Percentiles rank a stretch among this genome's conserved stretches.
phyloP scores from a whole-genome alignment of 1,140 invertebrate genomes.

The Tetragnatha versicolor region DNA sequence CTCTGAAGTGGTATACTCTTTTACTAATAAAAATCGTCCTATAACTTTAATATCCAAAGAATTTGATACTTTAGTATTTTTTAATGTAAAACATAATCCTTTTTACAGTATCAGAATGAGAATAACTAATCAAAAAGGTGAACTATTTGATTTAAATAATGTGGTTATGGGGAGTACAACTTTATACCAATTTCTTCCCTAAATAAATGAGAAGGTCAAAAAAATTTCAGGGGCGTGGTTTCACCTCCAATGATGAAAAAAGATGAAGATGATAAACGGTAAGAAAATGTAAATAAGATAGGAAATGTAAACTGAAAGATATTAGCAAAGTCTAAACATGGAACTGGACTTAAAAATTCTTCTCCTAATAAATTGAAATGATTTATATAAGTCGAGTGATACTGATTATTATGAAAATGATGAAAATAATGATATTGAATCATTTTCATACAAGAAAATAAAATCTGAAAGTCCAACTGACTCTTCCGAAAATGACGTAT shows the following conservation, averaged over 20 bases:
- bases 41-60: neutral
- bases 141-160: neutral
- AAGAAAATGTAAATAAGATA: too few relatives aligned
- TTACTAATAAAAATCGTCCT: neutral
- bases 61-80: slow-evolving; percentile 1
- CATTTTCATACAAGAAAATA: neutral
- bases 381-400: neutral
- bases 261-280: too few relatives aligned
- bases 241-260: neutral
- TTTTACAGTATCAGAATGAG: neutral
- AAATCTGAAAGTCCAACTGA: neutral
- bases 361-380: slow-evolving; percentile 2
- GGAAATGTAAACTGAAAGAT: neutral
- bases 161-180: neutral
- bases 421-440: neutral
- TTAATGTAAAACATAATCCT: neutral
- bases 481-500: neutral
- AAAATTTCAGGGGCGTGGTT: neutral
- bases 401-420: neutral
- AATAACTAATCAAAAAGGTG: slow-evolving; percentile 6
- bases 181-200: neutral
- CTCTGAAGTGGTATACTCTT: slow-evolving; percentile 5
- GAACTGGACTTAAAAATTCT: neutral
- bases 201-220: neutral
- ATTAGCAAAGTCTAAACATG: neutral